These are phyloP conservation scores for Timema cristinae DNA, from an alignment of 2,888 invertebrate genomes.

Conservation along the genomic window DNA sequence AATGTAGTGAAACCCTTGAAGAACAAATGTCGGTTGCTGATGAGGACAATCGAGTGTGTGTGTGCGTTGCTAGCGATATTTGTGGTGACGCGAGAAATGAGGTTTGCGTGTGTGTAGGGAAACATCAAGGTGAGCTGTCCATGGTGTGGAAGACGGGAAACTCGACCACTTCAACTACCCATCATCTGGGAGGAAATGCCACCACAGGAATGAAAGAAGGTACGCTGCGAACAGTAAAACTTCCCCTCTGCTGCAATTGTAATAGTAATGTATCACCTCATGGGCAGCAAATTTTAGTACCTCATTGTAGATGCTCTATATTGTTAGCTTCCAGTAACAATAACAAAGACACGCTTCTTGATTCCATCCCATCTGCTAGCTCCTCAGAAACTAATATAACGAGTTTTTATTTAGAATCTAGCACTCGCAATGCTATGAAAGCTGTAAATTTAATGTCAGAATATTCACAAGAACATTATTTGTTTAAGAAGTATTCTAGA, in stretches of 20 bases:
- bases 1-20: conserved; percentile 2
- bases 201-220: conserved; percentile 23
- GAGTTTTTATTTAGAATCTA: too few relatives aligned
- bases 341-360: too few relatives aligned
- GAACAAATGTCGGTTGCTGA: conserved; percentile 32
- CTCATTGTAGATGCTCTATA: conserved; percentile 5
- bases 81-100: too few relatives aligned
- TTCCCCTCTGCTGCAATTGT: conserved; percentile 20
- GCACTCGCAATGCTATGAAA: too few relatives aligned
- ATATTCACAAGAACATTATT: too few relatives aligned
- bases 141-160: conserved; percentile 30
- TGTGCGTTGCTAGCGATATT: conserved; percentile 25
- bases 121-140: conserved; percentile 31
- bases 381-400: too few relatives aligned
- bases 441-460: too few relatives aligned
- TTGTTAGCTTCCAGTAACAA: background rate
- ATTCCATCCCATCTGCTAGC: too few relatives aligned
- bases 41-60: conserved; percentile 32
- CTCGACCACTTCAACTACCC: conserved; percentile 4
- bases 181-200: conserved; percentile 16
- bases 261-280: conserved; percentile 16
- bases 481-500: too few relatives aligned
- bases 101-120: conserved; percentile 32
- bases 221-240: conserved; percentile 18
- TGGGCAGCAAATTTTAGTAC: conserved; percentile 3